Evolutionary conservation across 1,140 invertebrate genomes (phyloP).

Genomic region (Procambarus virginalis): DNA sequence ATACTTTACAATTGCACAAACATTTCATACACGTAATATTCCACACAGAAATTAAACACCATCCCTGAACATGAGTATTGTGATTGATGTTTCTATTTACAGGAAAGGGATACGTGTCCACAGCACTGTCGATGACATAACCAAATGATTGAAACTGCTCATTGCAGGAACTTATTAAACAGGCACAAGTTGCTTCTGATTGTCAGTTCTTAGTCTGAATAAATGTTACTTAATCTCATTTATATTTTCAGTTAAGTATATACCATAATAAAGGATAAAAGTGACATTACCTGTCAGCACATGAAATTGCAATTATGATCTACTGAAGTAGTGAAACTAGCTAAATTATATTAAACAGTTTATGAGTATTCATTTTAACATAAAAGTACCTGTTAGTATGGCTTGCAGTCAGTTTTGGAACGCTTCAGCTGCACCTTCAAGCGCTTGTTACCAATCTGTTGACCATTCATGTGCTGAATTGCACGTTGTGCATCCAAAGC

Average conservation of each 20-base stretch:
- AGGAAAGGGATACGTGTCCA: background rate
- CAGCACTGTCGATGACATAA: background rate
- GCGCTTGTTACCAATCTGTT: conserved; percentile 97
- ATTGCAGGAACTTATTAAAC: conserved; percentile 10
- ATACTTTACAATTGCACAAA: conserved; percentile 42
- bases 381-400: conserved; percentile 72
- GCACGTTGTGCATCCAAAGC: conserved; percentile 93
- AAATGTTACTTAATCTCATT: background rate
- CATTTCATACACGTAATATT: conserved; percentile 28
- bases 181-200: conserved; percentile 28
- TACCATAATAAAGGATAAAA: conserved; percentile 1
- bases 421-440: conserved; percentile 98
- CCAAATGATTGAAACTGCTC: background rate
- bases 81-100: conserved; percentile 49
- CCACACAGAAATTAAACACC: conserved; percentile 19
- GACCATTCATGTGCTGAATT: conserved; percentile 97
- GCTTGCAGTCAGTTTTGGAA: conserved; percentile 85
- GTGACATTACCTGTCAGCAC: background rate
- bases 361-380: conserved; percentile 11
- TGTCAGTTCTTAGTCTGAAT: conserved; percentile 16
- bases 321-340: conserved; percentile 27
- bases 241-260: background rate
- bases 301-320: background rate
- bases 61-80: conserved; percentile 65
- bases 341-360: background rate